These are phyloP conservation scores for Sciurus vulgaris DNA, from an alignment of 2,797 vertebrate genomes.

Conservation along the genomic window DNA sequence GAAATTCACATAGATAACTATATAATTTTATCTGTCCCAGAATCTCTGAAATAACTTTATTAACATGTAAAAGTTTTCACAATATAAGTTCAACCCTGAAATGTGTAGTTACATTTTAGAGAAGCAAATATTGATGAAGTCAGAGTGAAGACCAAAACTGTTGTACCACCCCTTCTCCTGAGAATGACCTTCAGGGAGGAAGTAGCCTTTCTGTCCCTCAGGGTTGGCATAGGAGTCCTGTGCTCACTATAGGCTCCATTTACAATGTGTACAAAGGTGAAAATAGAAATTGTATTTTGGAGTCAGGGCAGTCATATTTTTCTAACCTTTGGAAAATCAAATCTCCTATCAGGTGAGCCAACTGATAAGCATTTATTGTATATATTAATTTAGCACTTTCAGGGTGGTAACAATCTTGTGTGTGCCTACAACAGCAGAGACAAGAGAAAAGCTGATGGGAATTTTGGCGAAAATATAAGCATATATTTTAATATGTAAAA, in stretches of 20 bases:
- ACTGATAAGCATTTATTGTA: background rate
- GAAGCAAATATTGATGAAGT: background rate
- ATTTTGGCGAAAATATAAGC: too few relatives aligned
- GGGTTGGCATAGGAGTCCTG: too few relatives aligned
- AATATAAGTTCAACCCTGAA: background rate
- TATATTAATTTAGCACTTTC: background rate
- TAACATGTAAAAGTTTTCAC: background rate
- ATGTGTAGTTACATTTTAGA: background rate
- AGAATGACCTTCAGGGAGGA: background rate
- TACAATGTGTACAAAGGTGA: background rate
- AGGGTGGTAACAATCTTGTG: too few relatives aligned
- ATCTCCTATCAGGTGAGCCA: background rate
- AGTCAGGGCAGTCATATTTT: background rate
- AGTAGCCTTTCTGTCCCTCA: too few relatives aligned
- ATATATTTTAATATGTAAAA: slow-evolving; percentile 19
- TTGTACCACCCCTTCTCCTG: background rate
- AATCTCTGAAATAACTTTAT: background rate
- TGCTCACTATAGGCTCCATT: background rate
- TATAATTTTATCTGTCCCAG: background rate
- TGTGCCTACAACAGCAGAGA: too few relatives aligned
- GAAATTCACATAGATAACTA: background rate
- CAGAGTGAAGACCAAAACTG: background rate
- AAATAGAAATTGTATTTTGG: background rate
- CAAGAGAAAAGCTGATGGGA: too few relatives aligned
- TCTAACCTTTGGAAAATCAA: background rate